Evolutionary conservation across 2,113 vertebrate species (phyloP), one percentile per base, ranked within the genome.

Genomic region (Sprattus sprattus): DNA sequence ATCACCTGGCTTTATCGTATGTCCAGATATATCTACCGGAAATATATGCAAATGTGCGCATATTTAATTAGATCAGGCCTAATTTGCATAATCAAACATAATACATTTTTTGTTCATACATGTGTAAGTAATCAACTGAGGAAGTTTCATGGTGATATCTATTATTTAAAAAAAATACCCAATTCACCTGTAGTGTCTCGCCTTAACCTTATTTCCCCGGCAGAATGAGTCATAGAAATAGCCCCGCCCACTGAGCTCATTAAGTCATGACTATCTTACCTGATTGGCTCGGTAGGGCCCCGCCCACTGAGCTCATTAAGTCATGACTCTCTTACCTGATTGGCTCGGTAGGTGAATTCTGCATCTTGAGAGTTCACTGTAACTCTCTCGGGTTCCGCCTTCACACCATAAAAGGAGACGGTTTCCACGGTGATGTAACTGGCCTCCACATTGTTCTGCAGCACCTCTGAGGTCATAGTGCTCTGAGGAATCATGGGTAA

Each of bases 381-480:
- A 57, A 98, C 96, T 0, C 85, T 94, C 85, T 84, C 93, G 0
- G 97, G 97, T 0, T 88, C 86, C 15, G 92, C 83, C 83, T n/a
- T 92, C 80, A 98, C 94, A 0, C 97, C 97, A 3, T 95, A 97
- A 91, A 98, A 93, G 2, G 93, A 94, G 86, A 95, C 84, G 0
- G 92, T 94, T 85, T 92, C 94, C 86, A 96, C 92, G 0, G 92
- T 94, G 90, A 96, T 91, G 88, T 93, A 92, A 0, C 93, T 92
- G 13, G 95, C 95, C 88, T 97, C 96, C 0, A 88, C 15, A 2
- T 93, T 90, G 83, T 81, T 89, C 0, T 94, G 96, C 9, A 97
- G 94, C 32, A 97, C 89, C 0, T 93, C 93, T 13, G 97, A 97
- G 2, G 88, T 96, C 94, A 98, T 94, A 15, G 88, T 83, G 22